Conservation (phyloP, 2,888 invertebrate genomes). For the Eutolmus rufibarbis region DNA sequence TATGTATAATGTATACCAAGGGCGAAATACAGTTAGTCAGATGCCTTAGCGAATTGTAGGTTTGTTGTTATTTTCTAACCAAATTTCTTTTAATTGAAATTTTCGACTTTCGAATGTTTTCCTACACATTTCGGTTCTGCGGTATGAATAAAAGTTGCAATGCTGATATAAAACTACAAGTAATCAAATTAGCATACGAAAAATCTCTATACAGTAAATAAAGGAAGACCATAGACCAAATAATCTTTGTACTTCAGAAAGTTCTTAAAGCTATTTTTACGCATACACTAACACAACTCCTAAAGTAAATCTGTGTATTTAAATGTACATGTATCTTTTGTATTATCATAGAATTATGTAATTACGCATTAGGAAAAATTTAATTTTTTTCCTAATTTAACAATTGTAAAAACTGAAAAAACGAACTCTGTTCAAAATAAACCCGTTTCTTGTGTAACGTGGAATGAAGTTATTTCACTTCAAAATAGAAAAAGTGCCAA, state of each 20-base stretch:
- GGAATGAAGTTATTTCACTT: background rate
- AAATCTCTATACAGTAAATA: background rate
- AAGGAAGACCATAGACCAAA: background rate
- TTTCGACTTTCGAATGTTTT: background rate
- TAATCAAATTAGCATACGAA: background rate
- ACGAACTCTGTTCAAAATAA: background rate
- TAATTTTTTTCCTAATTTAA: background rate
- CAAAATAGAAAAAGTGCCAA: slow-evolving; percentile 32
- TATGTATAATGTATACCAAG: background rate
- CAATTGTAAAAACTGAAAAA: background rate
- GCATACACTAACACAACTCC: background rate
- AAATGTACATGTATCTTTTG: slow-evolving; percentile 7
- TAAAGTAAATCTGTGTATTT: background rate
- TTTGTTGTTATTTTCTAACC: background rate
- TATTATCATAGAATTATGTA: background rate
- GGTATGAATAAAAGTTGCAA: background rate
- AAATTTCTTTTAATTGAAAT: background rate
- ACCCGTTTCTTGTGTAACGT: background rate
- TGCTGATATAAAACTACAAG: background rate
- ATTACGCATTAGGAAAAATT: background rate
- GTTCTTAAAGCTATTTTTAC: background rate
- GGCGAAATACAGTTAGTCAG: slow-evolving; percentile 7
- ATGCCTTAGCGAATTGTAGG: slow-evolving; percentile 7
- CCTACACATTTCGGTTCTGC: background rate
- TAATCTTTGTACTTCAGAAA: background rate